Conservation (phyloP, 2,113 vertebrate species). For the Alectura lathami region DNA sequence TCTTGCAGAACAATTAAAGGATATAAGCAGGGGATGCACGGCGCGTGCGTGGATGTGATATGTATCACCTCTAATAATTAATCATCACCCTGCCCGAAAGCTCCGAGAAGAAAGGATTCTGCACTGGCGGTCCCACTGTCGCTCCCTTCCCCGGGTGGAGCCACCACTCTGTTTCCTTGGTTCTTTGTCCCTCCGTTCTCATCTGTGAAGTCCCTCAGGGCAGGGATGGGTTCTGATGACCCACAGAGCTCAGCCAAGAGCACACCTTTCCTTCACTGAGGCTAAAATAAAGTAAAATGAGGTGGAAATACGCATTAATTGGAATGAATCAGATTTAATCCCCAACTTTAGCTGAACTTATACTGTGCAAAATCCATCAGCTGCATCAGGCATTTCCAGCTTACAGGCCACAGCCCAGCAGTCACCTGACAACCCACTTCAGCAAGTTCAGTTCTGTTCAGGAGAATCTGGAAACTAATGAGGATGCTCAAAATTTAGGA, state of each 20-base stretch:
- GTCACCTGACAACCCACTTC: not conserved
- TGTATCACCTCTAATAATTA: not conserved
- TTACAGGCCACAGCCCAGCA: not conserved
- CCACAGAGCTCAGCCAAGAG: not conserved
- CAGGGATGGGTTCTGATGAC: not conserved
- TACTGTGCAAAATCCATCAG: not conserved
- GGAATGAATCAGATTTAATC: not conserved
- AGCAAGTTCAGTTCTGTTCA: not conserved
- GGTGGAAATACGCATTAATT: not conserved
- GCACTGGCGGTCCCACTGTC: not conserved
- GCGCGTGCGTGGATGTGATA: not conserved
- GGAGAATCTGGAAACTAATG: not conserved
- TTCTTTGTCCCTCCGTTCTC: not conserved
- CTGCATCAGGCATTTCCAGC: not conserved
- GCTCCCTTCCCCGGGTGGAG: not conserved
- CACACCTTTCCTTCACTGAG: not conserved
- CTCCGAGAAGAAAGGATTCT: not conserved
- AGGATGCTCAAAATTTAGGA: not conserved
- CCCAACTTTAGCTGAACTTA: not conserved
- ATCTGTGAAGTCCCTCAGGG: not conserved
- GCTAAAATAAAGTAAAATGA: not conserved
- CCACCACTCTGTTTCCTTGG: not conserved
- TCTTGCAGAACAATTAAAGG: not conserved
- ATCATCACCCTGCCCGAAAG: rapidly evolving
- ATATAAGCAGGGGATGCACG: not conserved